A percentile compares a stretch with the other conserved stretches of the same genome.
Conservation (phyloP, 2,797 vertebrate species). For the Myripristis murdjan region DNA sequence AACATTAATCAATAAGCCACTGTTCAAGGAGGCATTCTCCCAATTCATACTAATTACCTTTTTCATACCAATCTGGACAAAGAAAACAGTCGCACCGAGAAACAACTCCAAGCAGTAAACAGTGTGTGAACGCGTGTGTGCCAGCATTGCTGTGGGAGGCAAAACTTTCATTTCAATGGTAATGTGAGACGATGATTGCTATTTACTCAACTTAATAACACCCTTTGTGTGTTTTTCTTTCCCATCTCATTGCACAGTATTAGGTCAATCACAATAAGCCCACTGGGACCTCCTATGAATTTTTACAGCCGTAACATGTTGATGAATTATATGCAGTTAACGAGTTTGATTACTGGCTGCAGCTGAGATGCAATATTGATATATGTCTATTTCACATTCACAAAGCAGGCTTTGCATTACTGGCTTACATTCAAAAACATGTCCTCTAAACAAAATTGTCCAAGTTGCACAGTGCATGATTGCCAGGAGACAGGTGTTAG, state of each 20-base stretch:
- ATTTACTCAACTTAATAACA: slow-evolving; percentile 3
- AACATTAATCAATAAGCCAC: slow-evolving; percentile 29
- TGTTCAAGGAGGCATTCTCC: slow-evolving; percentile 17
- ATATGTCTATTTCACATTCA: neutral
- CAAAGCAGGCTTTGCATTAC: slow-evolving; percentile 1
- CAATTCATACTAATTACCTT: slow-evolving; percentile 39
- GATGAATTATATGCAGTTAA: slow-evolving; percentile 1
- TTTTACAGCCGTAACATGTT: neutral
- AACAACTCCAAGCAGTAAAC: neutral
- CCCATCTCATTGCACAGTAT: neutral
- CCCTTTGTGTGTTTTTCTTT: neutral
- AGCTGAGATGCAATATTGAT: slow-evolving; percentile 6
- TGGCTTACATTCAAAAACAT: neutral
- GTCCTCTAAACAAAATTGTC: slow-evolving; percentile 19
- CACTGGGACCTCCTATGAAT: neutral
- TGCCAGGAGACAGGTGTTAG: neutral
- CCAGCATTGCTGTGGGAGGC: neutral
- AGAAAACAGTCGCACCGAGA: neutral
- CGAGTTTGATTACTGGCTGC: slow-evolving; percentile 1
- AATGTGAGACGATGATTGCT: neutral
- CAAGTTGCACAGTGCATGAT: slow-evolving; percentile 21
- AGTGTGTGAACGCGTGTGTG: neutral
- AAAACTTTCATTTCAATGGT: neutral
- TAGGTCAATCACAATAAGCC: slow-evolving; percentile 8
- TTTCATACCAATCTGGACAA: slow-evolving; percentile 2